Percentiles rank a stretch among this genome's conserved stretches.
Conservation (phyloP, 1,140 invertebrate genomes). For the Ridgeia piscesae region DNA sequence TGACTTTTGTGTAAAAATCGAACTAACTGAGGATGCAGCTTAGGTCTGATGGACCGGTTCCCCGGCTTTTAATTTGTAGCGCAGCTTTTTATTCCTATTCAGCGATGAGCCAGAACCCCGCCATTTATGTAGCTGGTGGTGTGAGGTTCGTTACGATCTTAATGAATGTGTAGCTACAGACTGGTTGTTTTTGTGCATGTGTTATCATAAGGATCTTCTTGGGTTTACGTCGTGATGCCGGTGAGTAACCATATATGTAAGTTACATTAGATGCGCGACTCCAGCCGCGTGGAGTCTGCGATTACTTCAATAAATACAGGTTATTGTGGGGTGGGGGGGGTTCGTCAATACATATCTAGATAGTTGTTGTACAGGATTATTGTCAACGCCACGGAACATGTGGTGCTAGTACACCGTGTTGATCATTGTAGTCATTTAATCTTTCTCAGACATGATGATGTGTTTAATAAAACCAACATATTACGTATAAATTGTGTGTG, state of each 20-base stretch:
- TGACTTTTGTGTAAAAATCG: background rate
- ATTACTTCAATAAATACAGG: background rate
- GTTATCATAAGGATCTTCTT: background rate
- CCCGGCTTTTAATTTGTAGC: background rate
- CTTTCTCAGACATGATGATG: background rate
- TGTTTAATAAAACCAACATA: background rate
- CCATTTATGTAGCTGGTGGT: background rate
- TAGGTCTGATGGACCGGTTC: background rate
- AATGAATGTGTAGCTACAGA: background rate
- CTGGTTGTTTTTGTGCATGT: background rate
- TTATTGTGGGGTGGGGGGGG: background rate
- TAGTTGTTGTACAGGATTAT: background rate
- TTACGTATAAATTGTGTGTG: background rate
- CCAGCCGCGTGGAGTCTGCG: background rate
- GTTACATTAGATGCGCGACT: background rate
- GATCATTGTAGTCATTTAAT: background rate
- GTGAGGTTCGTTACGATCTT: background rate
- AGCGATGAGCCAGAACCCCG: background rate
- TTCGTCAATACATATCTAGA: background rate
- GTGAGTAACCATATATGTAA: background rate
- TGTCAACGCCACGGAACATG: background rate
- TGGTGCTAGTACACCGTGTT: background rate
- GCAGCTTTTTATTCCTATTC: background rate
- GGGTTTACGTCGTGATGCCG: background rate
- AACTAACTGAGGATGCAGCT: background rate